Base-by-base conservation (phyloP, 2,888 invertebrate genomes). In the Synanthedon tipuliformis region DNA sequence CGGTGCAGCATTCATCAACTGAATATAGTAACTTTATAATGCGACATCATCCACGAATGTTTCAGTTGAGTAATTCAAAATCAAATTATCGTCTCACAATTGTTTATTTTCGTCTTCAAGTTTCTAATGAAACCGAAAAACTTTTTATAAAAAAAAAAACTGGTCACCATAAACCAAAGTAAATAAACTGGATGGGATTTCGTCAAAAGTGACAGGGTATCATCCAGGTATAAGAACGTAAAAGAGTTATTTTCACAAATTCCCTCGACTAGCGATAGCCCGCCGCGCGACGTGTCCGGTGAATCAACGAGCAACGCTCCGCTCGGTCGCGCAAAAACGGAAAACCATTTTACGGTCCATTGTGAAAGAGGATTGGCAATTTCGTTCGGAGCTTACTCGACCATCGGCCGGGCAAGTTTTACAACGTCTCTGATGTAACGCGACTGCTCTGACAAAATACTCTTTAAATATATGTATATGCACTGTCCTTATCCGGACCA, bases 261-360 rank as follows among this genome's bases (percentile, higher is more conserved):
- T 81, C 69, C 61, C 69, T 64, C 66, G 68, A 77, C 75, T 72
- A 80, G 77, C 77, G 81, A 82, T 82, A 81, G 79, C 73, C 78
- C 79, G 71, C 74, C 69, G 68, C 63, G 79, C 76, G 80, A 84
- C 83, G 84, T 85, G 86, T 84, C 81, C 82, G 78, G 82, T 78
- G 82, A 83, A 78, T 81, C 83, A 85, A 84, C 81, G 81, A 83
- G 81, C 69, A 71, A 15, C 71, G 79, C 81, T 80, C 66, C 82
- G 84, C 79, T 81, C 75, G 82, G 78, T 76, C 81, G 80, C 78
- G 80, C 81, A 86, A 86, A 86, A 86, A 86, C 85, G 86, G 85
- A 78, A 86, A 84, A 84, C 85, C 85, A 87, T 86, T 87, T 86
- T 86, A 87, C 86, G 86, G 82, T 85, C 81, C 85, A 86, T 87